phyloP scores from a whole-genome alignment of 2,888 invertebrate genomes.

The Netelia virgata region DNA sequence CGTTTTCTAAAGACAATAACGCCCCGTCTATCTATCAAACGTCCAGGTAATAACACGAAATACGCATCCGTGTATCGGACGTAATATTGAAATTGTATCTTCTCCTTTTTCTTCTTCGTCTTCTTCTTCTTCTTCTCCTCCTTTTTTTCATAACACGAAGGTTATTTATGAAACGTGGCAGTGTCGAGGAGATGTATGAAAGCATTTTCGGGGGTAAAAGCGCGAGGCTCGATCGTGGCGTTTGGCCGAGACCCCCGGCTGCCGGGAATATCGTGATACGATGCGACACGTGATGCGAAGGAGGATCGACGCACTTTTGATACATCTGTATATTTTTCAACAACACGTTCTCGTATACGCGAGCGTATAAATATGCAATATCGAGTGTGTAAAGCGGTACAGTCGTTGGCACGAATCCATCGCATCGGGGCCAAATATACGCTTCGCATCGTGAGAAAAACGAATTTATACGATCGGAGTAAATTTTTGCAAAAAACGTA shows the following conservation, averaged over 20 bases:
- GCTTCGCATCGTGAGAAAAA: background rate
- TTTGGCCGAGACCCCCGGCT: conserved; percentile 34
- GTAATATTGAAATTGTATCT: conserved; percentile 84
- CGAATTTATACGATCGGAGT: background rate
- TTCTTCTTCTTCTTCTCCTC: too few species aligned
- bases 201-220: conserved; percentile 29
- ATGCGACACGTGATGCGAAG: conserved; percentile 77
- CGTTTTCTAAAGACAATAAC: conserved; percentile 84
- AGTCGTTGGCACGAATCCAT: background rate
- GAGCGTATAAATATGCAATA: conserved; percentile 51
- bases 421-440: background rate
- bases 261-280: conserved; percentile 74
- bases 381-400: background rate
- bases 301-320: conserved; percentile 75
- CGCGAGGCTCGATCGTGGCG: background rate
- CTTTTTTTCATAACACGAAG: conserved; percentile 79
- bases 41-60: conserved; percentile 81
- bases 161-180: conserved; percentile 84
- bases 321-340: conserved; percentile 36
- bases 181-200: conserved; percentile 75
- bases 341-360: conserved; percentile 47
- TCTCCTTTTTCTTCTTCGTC: conserved; percentile 68
- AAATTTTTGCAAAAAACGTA: background rate
- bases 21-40: conserved; percentile 83
- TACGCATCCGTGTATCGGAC: conserved; percentile 78